Evolutionary conservation across 2,797 vertebrate genomes (phyloP).

Genomic region (Alectoris magna): DNA sequence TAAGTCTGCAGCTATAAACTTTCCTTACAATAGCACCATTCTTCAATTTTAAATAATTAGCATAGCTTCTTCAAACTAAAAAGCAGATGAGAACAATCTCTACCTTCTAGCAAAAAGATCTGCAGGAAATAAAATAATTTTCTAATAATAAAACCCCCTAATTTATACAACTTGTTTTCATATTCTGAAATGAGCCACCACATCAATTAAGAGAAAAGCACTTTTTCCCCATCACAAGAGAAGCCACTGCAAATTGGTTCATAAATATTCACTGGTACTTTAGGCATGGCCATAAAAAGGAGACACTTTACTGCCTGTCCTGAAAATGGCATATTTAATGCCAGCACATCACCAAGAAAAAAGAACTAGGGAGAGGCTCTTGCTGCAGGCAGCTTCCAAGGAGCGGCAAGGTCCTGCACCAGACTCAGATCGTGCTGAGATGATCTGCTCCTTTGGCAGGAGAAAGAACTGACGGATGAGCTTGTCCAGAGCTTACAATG

Average conservation of each 20-base stretch:
- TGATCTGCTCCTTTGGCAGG: background rate
- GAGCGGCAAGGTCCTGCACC: background rate
- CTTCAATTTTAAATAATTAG: slow-evolving; percentile 4
- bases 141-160: slow-evolving; percentile 41
- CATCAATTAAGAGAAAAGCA: slow-evolving; percentile 41
- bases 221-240: slow-evolving; percentile 1
- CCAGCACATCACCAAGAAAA: background rate
- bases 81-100: background rate
- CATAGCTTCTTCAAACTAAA: background rate
- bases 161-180: slow-evolving; percentile 47
- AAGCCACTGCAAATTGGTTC: slow-evolving; percentile 54
- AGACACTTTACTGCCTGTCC: background rate
- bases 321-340: background rate
- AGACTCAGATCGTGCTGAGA: background rate
- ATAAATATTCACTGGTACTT: slow-evolving; percentile 68
- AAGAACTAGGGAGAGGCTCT: background rate
- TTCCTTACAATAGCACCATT: background rate
- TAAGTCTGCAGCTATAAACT: background rate
- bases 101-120: background rate
- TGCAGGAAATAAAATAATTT: slow-evolving; percentile 52
- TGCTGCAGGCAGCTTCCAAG: background rate
- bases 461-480: background rate
- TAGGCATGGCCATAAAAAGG: slow-evolving; percentile 16
- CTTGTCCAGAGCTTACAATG: background rate
- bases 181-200: slow-evolving; percentile 40